Evolutionary conservation across 2,113 vertebrate species (phyloP).

Genomic region (Chloropsis cyanopogon): DNA sequence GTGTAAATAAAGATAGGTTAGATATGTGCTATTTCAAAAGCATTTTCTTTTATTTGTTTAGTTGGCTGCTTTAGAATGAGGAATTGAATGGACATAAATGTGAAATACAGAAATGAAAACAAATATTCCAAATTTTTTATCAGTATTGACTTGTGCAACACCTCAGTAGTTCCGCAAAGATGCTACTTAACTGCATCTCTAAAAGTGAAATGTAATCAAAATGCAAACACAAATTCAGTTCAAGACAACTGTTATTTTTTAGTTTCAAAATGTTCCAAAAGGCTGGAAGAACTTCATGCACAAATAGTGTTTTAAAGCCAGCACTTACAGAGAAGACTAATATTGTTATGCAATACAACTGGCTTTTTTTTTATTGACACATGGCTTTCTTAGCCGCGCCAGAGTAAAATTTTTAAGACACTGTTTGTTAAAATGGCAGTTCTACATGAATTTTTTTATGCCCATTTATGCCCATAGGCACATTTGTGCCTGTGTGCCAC

Average conservation of each 20-base stretch:
- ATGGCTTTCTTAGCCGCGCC: neutral
- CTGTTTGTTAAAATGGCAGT: neutral
- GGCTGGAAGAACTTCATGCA: neutral
- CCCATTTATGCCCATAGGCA: neutral
- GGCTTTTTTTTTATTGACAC: neutral
- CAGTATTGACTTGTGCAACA: neutral
- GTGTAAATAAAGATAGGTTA: conserved; percentile 78
- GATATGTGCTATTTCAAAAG: conserved; percentile 63
- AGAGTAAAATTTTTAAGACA: neutral
- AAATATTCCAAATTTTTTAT: neutral
- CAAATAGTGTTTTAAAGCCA: neutral
- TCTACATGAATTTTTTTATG: neutral
- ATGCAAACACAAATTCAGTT: neutral
- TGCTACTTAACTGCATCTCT: neutral
- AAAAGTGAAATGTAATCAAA: neutral
- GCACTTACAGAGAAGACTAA: neutral
- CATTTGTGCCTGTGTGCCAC: neutral
- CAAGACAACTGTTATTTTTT: neutral
- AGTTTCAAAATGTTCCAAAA: neutral
- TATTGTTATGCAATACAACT: neutral
- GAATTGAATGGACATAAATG: neutral
- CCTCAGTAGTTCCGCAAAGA: neutral
- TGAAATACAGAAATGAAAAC: neutral
- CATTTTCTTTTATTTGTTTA: conserved; percentile 60
- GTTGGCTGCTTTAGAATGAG: neutral